Base-by-base conservation (phyloP, 2,797 vertebrate species). In the Danio choprae region DNA sequence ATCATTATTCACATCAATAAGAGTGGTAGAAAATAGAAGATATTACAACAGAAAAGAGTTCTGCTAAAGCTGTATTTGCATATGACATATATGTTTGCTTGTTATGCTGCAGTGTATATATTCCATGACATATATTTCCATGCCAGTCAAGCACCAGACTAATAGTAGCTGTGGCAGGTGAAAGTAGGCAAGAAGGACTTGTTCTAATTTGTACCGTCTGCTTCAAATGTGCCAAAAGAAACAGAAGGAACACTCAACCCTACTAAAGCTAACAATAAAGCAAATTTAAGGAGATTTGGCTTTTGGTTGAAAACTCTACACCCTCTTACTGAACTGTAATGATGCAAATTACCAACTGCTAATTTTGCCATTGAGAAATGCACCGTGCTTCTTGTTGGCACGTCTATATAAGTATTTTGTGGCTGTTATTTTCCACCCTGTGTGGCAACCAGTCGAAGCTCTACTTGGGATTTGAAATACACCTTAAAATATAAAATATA, bases 341-440 rank as follows among this genome's bases (percentile, higher is more conserved):
- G 77, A 93, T 93, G 92, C 91, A 94, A 92, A 94, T 94, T 84
- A 84, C 74, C 81, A 90, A 92, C 91, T 63, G 86, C 87, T 91
- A 86, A 90, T 91, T 86, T 87, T 55, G 44, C 55, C 51, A 62
- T 40, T 74, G 60, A 62, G 59, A 41, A 55, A 53, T 50, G 5
- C 53, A 53, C 41, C 43, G 40, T n/a, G 55, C 29, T 40, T 62
- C 18, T 62, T 16, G 13, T 65, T 56, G 58, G 62, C 58, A 22
- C 38, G 60, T 40, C 36, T 38, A 16, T 65, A 38, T 56, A 9
- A 46, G 50, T 0, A 65, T 29, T 41, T 16, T 36, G 8, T 7
- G 59, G 36, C 5, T 3, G 36, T 29, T 29, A 29, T 44, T 73
- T 77, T 51, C 11, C 0, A 18, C 15, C 15, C 29, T 29, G 29